Conservation (phyloP, 2,797 vertebrate genomes). For the Neostethus bicornis region DNA sequence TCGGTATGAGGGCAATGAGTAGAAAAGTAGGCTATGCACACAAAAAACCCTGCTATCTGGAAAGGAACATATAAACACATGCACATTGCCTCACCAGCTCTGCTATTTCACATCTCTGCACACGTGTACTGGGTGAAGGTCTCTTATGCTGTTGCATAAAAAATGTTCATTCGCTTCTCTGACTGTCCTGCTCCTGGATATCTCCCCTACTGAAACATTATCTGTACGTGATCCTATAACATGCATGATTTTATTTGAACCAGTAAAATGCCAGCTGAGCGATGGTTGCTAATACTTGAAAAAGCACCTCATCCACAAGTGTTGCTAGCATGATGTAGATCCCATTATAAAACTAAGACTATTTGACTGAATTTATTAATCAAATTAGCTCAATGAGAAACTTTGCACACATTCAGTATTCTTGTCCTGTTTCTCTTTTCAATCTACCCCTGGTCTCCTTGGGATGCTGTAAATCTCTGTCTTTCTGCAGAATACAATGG, state of each 20-base stretch:
- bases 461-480: conserved; percentile 40
- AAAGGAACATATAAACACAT: conserved; percentile 19
- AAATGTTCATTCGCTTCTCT: conserved; percentile 39
- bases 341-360: conserved; percentile 32
- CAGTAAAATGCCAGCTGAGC: conserved; percentile 17
- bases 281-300: conserved; percentile 6
- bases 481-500: conserved; percentile 22
- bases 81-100: conserved; percentile 20
- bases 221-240: conserved; percentile 17
- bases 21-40: conserved; percentile 56
- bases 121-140: conserved; percentile 15
- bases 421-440: conserved; percentile 44
- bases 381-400: conserved; percentile 40
- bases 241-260: conserved; percentile 14
- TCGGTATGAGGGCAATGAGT: conserved; percentile 13
- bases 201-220: conserved; percentile 31
- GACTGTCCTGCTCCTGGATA: conserved; percentile 16
- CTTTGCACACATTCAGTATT: conserved; percentile 20
- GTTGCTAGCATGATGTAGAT: conserved; percentile 25
- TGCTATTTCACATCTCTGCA: conserved; percentile 36
- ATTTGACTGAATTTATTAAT: conserved; percentile 28
- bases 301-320: conserved; percentile 33
- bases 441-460: conserved; percentile 12
- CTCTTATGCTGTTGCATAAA: conserved; percentile 39
- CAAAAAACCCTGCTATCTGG: conserved; percentile 29